These are phyloP conservation scores for Spheniscus mendiculus DNA, from an alignment of 2,113 vertebrate species.

Conservation along the genomic window DNA sequence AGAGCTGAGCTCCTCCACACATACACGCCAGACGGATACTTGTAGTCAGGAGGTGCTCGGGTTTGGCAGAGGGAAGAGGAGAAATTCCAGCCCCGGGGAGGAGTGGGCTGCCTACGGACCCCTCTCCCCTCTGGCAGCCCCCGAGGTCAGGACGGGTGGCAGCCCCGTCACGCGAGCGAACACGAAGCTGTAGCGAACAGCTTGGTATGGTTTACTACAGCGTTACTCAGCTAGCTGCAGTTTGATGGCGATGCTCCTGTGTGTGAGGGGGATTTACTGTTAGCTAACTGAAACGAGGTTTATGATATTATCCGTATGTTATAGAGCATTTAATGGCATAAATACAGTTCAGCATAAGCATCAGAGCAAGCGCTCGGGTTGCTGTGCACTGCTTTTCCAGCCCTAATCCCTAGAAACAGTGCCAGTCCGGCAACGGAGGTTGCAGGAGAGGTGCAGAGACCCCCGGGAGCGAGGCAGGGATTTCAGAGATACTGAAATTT, in stretches of 20 bases:
- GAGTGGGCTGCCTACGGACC: fast-evolving
- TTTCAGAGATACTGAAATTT: fast-evolving
- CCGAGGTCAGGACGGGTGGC: fast-evolving
- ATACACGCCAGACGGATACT: neutral
- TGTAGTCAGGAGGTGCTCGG: neutral
- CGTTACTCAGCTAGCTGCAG: neutral
- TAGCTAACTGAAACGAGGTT: conserved; percentile 1
- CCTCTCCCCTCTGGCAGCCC: neutral
- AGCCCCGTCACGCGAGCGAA: fast-evolving
- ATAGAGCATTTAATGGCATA: neutral
- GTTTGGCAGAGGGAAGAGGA: neutral
- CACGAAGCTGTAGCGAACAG: neutral
- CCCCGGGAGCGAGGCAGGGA: neutral
- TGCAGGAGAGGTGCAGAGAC: neutral
- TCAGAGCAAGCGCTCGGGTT: neutral
- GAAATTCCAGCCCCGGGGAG: neutral
- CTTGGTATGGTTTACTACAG: neutral
- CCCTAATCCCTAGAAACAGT: neutral
- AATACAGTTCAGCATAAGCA: neutral
- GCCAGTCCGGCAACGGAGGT: neutral
- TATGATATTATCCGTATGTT: neutral
- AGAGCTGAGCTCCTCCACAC: neutral
- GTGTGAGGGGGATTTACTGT: conserved; percentile 22
- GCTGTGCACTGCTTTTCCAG: neutral
- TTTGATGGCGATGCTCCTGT: neutral